Conservation (phyloP, 1,140 invertebrate genomes). For the Drosophila bocqueti region DNA sequence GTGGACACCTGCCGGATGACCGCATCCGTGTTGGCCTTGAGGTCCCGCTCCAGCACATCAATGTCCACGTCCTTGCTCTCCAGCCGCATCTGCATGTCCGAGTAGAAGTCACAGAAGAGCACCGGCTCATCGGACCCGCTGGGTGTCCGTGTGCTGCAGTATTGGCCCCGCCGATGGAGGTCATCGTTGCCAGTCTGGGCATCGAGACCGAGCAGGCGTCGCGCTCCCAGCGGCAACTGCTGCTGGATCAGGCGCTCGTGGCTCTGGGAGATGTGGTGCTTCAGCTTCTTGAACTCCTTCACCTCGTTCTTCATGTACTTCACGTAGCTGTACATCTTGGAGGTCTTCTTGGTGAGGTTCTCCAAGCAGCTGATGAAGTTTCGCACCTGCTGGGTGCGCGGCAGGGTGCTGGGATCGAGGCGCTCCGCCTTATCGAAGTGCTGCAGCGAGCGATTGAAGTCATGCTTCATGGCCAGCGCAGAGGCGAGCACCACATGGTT, state of each 20-base stretch:
- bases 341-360: slow-evolving; percentile 77
- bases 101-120: slow-evolving; percentile 84
- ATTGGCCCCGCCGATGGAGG: slow-evolving; percentile 78
- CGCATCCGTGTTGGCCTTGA: slow-evolving; percentile 78
- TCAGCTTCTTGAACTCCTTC: slow-evolving; percentile 78
- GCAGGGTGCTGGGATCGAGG: slow-evolving; percentile 86
- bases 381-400: slow-evolving; percentile 71
- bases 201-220: slow-evolving; percentile 49
- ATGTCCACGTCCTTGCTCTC: slow-evolving; percentile 82
- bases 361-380: slow-evolving; percentile 81
- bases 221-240: slow-evolving; percentile 71
- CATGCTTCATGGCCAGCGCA: slow-evolving; percentile 89
- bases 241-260: slow-evolving; percentile 80
- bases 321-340: slow-evolving; percentile 81
- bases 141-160: slow-evolving; percentile 76
- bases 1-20: slow-evolving; percentile 74
- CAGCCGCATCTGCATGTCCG: slow-evolving; percentile 82
- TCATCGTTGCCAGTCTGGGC: slow-evolving; percentile 61
- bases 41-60: slow-evolving; percentile 73
- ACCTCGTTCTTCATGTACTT: slow-evolving; percentile 83
- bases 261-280: slow-evolving; percentile 70
- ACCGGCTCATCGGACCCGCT: slow-evolving; percentile 78
- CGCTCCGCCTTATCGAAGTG: slow-evolving; percentile 91
- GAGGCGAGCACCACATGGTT: slow-evolving; percentile 93
- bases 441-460: slow-evolving; percentile 87